These are phyloP conservation scores for Sebastes paucispinis DNA, from an alignment of 2,797 vertebrate genomes.

Conservation along the genomic window DNA sequence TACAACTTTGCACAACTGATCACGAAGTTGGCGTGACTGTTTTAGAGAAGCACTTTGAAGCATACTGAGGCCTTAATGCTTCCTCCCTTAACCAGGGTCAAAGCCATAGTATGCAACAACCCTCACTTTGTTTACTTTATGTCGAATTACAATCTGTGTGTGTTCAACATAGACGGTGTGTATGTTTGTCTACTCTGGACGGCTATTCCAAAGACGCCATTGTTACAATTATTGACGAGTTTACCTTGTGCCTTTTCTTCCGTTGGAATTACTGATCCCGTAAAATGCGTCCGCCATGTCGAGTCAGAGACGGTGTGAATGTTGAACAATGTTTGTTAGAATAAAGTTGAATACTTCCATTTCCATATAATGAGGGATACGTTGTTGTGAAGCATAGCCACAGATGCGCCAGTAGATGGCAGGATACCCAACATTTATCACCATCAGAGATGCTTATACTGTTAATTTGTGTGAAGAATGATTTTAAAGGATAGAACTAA, in stretches of 20 bases:
- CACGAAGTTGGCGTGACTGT: not conserved
- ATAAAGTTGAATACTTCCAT: not conserved
- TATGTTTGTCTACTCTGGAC: not conserved
- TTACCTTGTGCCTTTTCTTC: constrained; percentile 29
- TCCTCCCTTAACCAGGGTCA: not conserved
- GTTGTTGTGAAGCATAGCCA: not conserved
- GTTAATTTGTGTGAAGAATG: not conserved
- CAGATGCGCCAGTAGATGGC: constrained; percentile 30
- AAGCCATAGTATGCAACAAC: not conserved
- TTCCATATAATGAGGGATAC: not conserved
- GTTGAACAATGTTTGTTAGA: constrained; percentile 1
- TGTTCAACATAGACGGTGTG: not conserved
- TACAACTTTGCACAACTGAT: not conserved
- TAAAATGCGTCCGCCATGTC: not conserved
- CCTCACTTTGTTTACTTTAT: not conserved
- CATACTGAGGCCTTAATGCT: not conserved
- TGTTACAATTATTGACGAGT: not conserved
- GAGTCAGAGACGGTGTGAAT: constrained; percentile 3
- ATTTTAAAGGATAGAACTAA: not conserved
- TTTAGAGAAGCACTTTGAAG: not conserved
- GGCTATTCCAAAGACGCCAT: not conserved
- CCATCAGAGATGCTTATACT: not conserved
- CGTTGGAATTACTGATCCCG: not conserved
- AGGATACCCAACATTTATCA: constrained; percentile 3
- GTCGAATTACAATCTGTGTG: not conserved